phyloP scores from a whole-genome alignment of 2,888 invertebrate genomes.

The Pomacea canaliculata region DNA sequence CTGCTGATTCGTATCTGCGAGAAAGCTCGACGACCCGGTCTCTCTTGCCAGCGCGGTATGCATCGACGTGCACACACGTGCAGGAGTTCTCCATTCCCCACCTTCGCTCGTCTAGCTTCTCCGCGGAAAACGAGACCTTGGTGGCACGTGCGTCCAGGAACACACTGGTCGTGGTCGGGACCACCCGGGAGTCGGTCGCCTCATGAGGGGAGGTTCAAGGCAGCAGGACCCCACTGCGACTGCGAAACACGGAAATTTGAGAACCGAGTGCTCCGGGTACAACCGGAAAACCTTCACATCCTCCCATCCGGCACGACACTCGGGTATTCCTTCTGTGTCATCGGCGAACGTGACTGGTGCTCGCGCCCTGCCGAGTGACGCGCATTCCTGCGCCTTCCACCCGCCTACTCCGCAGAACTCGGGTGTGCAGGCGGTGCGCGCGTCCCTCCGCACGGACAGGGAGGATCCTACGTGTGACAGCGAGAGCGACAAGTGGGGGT shows the following conservation, averaged over 20 bases:
- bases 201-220: not conserved
- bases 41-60: not conserved
- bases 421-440: slow-evolving; percentile 14
- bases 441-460: not conserved
- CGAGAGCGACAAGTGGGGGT: slow-evolving; percentile 35
- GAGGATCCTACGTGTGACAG: slow-evolving; percentile 31
- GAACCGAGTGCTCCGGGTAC: not conserved
- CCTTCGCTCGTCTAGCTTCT: slow-evolving; percentile 4
- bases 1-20: slow-evolving; percentile 18
- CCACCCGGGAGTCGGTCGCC: not conserved
- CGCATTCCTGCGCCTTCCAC: too few relatives aligned
- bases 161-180: not conserved
- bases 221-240: not conserved
- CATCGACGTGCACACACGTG: slow-evolving; percentile 1
- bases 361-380: too few relatives aligned
- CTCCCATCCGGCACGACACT: slow-evolving; percentile 5
- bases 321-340: slow-evolving; percentile 12
- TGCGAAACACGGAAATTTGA: not conserved
- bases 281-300: slow-evolving; percentile 11
- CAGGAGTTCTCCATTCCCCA: slow-evolving; percentile 10
- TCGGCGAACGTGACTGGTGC: not conserved
- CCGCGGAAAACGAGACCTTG: slow-evolving; percentile 6
- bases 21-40: not conserved
- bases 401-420: not conserved
- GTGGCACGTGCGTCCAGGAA: slow-evolving; percentile 6